phyloP scores from a whole-genome alignment of 2,113 vertebrate genomes.

The Scopus umbretta region DNA sequence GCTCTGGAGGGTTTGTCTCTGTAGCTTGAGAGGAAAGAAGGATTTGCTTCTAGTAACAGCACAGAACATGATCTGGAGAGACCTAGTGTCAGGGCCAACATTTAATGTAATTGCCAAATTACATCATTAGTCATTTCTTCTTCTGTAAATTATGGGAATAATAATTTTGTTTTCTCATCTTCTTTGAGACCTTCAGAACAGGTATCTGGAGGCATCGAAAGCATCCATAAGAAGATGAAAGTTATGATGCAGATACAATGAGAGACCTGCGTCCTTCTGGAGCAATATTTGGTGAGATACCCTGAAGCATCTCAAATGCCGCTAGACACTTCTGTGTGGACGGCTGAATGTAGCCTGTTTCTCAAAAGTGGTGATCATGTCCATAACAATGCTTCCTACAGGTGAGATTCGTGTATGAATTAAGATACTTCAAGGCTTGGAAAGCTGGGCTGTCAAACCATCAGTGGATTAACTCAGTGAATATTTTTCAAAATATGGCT shows the following conservation, averaged over 20 bases:
- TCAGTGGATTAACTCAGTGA: neutral
- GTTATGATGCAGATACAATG: neutral
- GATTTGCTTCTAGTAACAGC: neutral
- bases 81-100: neutral
- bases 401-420: neutral
- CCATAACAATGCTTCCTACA: neutral
- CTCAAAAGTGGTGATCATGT: neutral
- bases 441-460: neutral
- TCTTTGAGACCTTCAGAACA: neutral
- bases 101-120: neutral
- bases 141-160: neutral
- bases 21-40: neutral
- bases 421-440: neutral
- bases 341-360: neutral
- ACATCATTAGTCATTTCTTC: neutral
- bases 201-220: neutral
- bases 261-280: neutral
- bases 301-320: neutral
- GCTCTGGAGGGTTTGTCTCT: neutral
- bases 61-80: neutral
- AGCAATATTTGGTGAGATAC: neutral
- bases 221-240: neutral
- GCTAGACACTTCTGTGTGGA: neutral
- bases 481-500: neutral
- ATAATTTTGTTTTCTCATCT: neutral